Conservation (phyloP, 2,113 vertebrate genomes). For the Mustelus asterias region DNA sequence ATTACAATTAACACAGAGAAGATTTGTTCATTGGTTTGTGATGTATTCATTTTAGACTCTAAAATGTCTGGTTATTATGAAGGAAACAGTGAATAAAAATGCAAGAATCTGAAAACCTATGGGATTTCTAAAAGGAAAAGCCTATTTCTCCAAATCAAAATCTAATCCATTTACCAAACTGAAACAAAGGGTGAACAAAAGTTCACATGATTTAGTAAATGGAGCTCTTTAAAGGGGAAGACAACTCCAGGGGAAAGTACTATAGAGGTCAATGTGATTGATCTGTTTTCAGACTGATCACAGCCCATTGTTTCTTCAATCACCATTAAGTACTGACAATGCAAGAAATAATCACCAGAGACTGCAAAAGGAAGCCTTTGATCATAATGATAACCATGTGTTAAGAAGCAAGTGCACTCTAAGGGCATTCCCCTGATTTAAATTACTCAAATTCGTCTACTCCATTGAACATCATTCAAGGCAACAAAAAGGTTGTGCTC, state of each 20-base stretch:
- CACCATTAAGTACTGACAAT: slow-evolving; percentile 17
- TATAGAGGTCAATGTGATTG: slow-evolving; percentile 7
- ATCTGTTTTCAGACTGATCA: slow-evolving; percentile 26
- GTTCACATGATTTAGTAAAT: slow-evolving; percentile 29
- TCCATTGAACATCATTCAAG: background rate
- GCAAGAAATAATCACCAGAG: slow-evolving; percentile 14
- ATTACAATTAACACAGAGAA: background rate
- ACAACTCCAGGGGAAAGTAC: background rate
- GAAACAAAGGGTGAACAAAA: background rate
- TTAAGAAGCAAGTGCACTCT: slow-evolving; percentile 4
- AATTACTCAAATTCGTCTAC: slow-evolving; percentile 1
- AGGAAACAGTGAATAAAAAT: background rate
- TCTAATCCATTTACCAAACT: background rate
- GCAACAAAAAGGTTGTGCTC: background rate
- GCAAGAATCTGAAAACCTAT: background rate
- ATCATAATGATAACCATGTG: slow-evolving; percentile 33
- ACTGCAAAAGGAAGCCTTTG: slow-evolving; percentile 12
- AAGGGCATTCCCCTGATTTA: background rate
- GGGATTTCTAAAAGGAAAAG: background rate
- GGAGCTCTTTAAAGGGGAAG: background rate
- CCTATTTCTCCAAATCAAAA: background rate
- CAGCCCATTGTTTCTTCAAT: slow-evolving; percentile 28
- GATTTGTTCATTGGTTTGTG: background rate
- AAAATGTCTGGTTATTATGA: background rate
- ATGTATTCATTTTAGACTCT: background rate